Conservation (phyloP, 2,888 invertebrate genomes). For the Anaspis maculata region DNA sequence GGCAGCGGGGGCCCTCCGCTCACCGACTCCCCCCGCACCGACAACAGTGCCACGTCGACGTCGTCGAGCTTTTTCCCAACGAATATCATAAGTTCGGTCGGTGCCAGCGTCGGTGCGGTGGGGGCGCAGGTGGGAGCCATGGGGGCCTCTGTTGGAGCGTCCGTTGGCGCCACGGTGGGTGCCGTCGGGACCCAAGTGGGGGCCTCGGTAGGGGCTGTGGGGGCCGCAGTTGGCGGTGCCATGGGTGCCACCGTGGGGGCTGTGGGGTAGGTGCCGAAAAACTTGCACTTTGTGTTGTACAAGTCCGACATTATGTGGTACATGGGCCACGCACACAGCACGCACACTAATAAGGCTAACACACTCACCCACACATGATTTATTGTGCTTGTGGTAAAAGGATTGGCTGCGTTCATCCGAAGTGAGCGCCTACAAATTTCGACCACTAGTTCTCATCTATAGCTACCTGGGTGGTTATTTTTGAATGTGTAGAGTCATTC, state of each 20-base stretch:
- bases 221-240: conserved; percentile 30
- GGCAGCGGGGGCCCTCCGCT: conserved; percentile 50
- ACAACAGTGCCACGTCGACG: too few relatives aligned
- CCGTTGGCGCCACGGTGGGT: conserved; percentile 37
- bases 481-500: too few relatives aligned
- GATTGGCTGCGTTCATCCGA: too few relatives aligned
- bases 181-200: conserved; percentile 37
- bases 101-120: conserved; percentile 38
- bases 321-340: too few relatives aligned
- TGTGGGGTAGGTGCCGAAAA: conserved; percentile 38
- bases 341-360: too few relatives aligned
- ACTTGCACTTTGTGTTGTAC: too few relatives aligned
- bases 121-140: conserved; percentile 35
- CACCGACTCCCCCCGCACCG: conserved; percentile 52
- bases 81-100: conserved; percentile 40
- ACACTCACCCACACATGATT: too few relatives aligned
- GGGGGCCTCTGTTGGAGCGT: conserved; percentile 32
- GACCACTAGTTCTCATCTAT: too few relatives aligned
- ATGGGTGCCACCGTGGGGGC: conserved; percentile 33
- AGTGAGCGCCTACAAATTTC: too few relatives aligned
- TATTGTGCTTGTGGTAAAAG: too few relatives aligned
- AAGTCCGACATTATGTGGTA: too few relatives aligned
- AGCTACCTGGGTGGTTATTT: too few relatives aligned
- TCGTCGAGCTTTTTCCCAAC: conserved; percentile 38
- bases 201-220: conserved; percentile 32